Evolutionary conservation across 2,113 vertebrate genomes (phyloP).

Genomic region (Rafetus swinhoei): DNA sequence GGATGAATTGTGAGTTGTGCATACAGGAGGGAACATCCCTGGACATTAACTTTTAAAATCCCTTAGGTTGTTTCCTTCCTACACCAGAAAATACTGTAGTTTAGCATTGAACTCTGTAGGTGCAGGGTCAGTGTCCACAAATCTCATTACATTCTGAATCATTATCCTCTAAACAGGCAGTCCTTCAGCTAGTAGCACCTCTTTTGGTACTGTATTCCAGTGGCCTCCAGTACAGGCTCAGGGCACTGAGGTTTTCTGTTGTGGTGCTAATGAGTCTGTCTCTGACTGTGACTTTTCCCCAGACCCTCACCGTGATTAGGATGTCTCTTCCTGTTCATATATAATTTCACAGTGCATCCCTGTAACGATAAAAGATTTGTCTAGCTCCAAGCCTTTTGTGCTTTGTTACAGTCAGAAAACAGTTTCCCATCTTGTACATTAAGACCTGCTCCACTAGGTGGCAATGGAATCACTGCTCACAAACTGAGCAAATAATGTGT

Average conservation of each 20-base stretch:
- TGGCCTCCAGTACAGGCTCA: neutral
- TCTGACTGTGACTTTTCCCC: neutral
- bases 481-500: neutral
- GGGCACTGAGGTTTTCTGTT: neutral
- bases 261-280: neutral
- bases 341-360: neutral
- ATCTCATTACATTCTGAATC: neutral
- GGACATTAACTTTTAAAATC: neutral
- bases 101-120: neutral
- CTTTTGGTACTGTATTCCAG: neutral
- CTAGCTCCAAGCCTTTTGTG: neutral
- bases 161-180: neutral
- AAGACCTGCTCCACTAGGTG: neutral
- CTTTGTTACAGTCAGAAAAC: neutral
- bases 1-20: neutral
- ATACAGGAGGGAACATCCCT: neutral
- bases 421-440: neutral
- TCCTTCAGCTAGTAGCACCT: neutral
- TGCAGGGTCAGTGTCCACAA: neutral
- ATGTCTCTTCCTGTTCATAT: neutral
- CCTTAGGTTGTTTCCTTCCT: neutral
- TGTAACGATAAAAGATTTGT: neutral
- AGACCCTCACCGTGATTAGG: neutral
- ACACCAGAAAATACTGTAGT: neutral
- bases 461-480: neutral